phyloP scores from a whole-genome alignment of 2,113 vertebrate species.

The Machaerirhynchus nigripectus region DNA sequence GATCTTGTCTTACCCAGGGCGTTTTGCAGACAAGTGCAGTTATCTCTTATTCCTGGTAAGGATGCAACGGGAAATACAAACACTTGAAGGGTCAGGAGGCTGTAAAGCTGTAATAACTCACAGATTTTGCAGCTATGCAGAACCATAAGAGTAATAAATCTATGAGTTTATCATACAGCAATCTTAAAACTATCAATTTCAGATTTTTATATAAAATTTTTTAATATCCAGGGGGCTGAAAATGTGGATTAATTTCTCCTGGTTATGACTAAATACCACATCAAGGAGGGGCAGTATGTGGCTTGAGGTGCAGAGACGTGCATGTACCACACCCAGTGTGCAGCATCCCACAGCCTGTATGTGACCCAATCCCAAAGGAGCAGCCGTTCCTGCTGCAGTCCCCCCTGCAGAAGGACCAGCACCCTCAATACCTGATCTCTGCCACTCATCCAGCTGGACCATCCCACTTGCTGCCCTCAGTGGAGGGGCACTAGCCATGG shows the following conservation, averaged over 20 bases:
- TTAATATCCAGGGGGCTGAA: neutral
- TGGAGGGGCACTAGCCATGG: fast-evolving
- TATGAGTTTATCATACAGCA: neutral
- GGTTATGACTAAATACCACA: neutral
- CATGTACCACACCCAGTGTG: fast-evolving
- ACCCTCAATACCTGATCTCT: neutral
- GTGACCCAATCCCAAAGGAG: neutral
- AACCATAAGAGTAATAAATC: neutral
- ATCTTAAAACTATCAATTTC: neutral
- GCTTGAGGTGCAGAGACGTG: neutral
- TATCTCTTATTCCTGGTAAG: neutral
- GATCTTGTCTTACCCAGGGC: constrained; percentile 29
- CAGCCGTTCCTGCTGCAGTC: neutral
- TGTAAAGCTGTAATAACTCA: neutral
- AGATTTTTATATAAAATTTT: fast-evolving
- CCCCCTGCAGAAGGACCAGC: neutral
- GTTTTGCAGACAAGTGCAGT: neutral
- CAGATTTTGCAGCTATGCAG: neutral
- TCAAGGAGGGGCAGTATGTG: neutral
- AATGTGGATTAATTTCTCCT: neutral
- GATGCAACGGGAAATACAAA: neutral
- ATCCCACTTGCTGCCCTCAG: neutral
- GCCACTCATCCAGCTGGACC: neutral
- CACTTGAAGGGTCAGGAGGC: neutral
- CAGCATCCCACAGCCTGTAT: neutral